Base-by-base conservation (phyloP, 2,888 invertebrate species). In the Nyleta sp. region DNA sequence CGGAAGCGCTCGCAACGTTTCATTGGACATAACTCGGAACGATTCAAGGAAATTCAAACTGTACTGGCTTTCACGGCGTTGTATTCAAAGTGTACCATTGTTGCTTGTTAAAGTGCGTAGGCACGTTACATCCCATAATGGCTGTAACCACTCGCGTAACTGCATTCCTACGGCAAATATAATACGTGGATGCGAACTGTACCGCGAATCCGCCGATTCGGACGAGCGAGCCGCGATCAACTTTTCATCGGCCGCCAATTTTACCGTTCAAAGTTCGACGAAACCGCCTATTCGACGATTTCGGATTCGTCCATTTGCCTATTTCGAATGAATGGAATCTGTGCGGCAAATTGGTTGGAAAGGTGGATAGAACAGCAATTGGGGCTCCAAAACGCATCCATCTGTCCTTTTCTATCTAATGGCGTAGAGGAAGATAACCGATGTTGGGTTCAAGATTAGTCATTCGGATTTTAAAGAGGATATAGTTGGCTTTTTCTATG, bases 91-190 rank as follows among this genome's bases (percentile, higher is more conserved):
- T 71, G 73, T 46, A 67, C 78, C 74, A 80, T 80, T 80, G 79
- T 81, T 74, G 73, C 60, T 67, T 67, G 74, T 74, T 79, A 71
- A 78, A 81, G 79, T 68, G 81, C 79, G 81, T 79, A 79, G 81
- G 81, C 74, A 79, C 74, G 73, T 76, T 75, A 78, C 78, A 70
- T 73, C 57, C 78, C 65, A 55, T 80, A 78, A 80, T 78, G 71
- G 74, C 64, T 77, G 81, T 79, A 81, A 81, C 75, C 75, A 76
- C 75, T 80, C 81, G 78, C 78, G 76, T 80, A 80, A 80, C 80
- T 76, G 78, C 81, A 81, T 81, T 81, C 78, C 78, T 73, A 60
- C 13, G 42, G 57, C 42, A 53, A 78, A 71, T 74, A 74, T 71
- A 78, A 78, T 74, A 60, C 71, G 59, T 42, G 52, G 57, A 40